Base-by-base conservation (phyloP, 2,797 vertebrate species). In the Intellagama lesueurii region DNA sequence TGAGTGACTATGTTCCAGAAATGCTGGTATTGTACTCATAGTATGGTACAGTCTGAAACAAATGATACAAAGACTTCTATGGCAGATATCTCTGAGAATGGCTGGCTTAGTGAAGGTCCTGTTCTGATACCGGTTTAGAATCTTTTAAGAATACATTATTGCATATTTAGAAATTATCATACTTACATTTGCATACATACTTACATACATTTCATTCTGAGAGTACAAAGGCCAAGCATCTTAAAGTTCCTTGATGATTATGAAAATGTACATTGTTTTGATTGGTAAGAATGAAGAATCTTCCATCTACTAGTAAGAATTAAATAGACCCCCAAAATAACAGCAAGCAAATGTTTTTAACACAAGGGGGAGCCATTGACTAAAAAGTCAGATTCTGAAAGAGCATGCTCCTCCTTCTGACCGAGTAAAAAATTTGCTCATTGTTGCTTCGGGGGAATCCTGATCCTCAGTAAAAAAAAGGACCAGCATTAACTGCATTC, bases 351-450 rank as follows among this genome's bases (percentile, higher is more conserved):
- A 28, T 4, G 47, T 26, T 8, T 64, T 19, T 11, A 86, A 47
- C 85, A 68, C 85, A 68, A 47, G 85, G 35, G 85, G 85, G 85
- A 77, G 85, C 73, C 56, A 14, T 78, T 86, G 85, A n/a, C 85
- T 68, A 44, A 86, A 40, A 47, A 86, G 73, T 77, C 16, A n/a
- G 26, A 17, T 64, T 66, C 73, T 47, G 26, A 47, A n/a, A 56
- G 30, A 19, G 85, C 22, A 22, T 28, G 72, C 72, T 64, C 84
- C 84, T 85, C 85, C 56, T 60, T 66, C 28, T n/a, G 14, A 47
- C 60, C 24, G 32, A 56, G 40, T 44, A 5, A 77, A 47, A 66
- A 68, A 66, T 24, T 68, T 85, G n/a, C 22, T 30, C 40, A 11
- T 77, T 35, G 19, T 73, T 35, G 30, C 56, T n/a, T 4, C 73